These are phyloP conservation scores for Crocallis elinguaria DNA, from an alignment of 2,888 invertebrate genomes.

Conservation along the genomic window DNA sequence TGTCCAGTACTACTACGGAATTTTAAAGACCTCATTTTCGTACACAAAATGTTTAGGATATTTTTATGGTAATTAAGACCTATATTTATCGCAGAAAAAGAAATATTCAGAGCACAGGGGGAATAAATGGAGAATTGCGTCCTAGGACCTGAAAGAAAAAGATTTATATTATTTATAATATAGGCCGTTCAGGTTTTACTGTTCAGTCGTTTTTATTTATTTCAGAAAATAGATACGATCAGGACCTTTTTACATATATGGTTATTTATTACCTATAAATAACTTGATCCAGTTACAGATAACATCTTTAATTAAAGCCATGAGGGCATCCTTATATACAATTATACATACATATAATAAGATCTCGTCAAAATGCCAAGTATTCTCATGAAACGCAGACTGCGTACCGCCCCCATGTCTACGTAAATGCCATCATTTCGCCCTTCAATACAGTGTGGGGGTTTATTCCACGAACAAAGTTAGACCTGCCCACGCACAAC, in stretches of 20 bases:
- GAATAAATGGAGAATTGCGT: constrained; percentile 26
- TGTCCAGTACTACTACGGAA: constrained; percentile 9
- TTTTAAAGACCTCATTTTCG: constrained; percentile 22
- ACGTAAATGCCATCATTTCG: constrained; percentile 62
- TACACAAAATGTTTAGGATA: constrained; percentile 26
- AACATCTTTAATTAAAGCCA: constrained; percentile 4
- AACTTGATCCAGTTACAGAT: no score
- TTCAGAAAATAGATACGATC: not conserved
- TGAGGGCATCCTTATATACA: no score
- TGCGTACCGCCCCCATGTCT: constrained; percentile 57
- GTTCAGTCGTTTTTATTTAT: not conserved
- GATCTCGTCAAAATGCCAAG: constrained; percentile 19
- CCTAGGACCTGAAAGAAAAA: not conserved
- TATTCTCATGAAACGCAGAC: constrained; percentile 49
- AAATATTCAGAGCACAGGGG: constrained; percentile 19
- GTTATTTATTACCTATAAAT: no score
- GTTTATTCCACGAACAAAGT: constrained; percentile 48
- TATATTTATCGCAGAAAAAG: constrained; percentile 22
- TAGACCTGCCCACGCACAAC: constrained; percentile 47
- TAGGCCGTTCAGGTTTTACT: not conserved
- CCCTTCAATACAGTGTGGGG: constrained; percentile 62
- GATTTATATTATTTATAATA: not conserved
- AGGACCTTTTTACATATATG: no score
- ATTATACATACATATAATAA: no score
- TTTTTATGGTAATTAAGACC: constrained; percentile 33